These are phyloP conservation scores for Beaufortia kweichowensis DNA, from an alignment of 2,113 vertebrate genomes.

Conservation along the genomic window DNA sequence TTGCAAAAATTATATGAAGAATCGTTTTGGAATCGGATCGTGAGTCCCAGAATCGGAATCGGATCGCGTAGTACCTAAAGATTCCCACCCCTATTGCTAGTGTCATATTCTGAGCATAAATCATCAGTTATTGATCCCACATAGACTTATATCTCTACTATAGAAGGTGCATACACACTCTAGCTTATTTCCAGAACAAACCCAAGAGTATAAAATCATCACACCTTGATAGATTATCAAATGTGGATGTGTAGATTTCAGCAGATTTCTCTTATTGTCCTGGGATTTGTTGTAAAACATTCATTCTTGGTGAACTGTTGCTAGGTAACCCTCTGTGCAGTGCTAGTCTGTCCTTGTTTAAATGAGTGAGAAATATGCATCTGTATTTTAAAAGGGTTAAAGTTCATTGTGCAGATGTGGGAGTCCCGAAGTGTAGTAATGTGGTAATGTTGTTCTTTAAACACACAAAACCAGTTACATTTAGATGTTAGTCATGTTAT, in stretches of 20 bases:
- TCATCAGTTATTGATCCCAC: no score
- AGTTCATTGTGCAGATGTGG: conserved; percentile 45
- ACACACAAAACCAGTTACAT: no score
- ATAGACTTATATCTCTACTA: no score
- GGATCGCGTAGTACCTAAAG: no score
- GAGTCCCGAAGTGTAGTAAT: conserved; percentile 1
- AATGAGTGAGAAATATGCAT: conserved; percentile 44
- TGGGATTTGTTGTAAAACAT: conserved; percentile 44
- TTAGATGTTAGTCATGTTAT: no score
- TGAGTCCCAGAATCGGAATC: no score
- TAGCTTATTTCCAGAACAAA: neutral
- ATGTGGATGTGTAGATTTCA: conserved; percentile 33
- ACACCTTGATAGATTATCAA: no score
- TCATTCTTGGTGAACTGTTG: conserved; percentile 56
- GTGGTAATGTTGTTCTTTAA: conserved; percentile 23
- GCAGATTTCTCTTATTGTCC: conserved; percentile 29
- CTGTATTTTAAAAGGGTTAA: conserved; percentile 45
- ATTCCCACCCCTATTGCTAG: no score
- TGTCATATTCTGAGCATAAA: no score
- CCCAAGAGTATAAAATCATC: neutral
- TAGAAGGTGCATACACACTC: no score
- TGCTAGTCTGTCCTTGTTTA: conserved; percentile 39
- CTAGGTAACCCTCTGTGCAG: conserved; percentile 59
- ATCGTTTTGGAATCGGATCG: no score
- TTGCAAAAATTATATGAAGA: no score